Conservation (phyloP, 2,888 invertebrate genomes). For the Epistrophe eligans region DNA sequence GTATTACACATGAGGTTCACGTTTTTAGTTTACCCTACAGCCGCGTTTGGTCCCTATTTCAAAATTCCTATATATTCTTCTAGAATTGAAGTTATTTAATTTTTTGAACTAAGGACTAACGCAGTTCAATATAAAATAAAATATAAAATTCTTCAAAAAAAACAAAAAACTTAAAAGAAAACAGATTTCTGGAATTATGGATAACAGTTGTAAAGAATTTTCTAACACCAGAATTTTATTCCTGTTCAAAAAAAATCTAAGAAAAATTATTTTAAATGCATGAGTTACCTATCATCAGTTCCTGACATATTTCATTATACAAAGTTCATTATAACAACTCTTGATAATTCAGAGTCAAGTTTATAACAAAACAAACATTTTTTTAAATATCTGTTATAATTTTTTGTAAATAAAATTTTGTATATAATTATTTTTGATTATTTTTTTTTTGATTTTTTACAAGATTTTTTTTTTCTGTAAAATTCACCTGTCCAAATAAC, state of each 20-base stretch:
- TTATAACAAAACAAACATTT: background rate
- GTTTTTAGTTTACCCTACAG: no score
- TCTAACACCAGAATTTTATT: no score
- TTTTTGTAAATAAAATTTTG: conserved; percentile 44
- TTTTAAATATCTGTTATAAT: background rate
- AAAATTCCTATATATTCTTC: no score
- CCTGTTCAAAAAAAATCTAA: background rate
- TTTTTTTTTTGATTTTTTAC: conserved; percentile 43
- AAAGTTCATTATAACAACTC: conserved; percentile 30
- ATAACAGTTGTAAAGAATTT: no score
- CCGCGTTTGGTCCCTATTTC: no score
- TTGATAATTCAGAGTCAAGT: conserved; percentile 44
- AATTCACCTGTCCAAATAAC: conserved; percentile 14
- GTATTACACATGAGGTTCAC: no score
- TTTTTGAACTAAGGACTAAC: no score
- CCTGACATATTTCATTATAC: background rate
- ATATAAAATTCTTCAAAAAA: no score
- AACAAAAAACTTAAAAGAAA: no score
- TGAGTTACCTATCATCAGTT: background rate
- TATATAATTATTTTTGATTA: conserved; percentile 23
- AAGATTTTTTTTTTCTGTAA: conserved; percentile 33
- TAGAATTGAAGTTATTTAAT: no score
- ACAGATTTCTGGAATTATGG: no score
- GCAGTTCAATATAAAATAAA: no score
- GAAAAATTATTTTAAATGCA: background rate